Evolutionary conservation across 2,888 invertebrate genomes (phyloP).

Genomic region (Drosophila ezoana): DNA sequence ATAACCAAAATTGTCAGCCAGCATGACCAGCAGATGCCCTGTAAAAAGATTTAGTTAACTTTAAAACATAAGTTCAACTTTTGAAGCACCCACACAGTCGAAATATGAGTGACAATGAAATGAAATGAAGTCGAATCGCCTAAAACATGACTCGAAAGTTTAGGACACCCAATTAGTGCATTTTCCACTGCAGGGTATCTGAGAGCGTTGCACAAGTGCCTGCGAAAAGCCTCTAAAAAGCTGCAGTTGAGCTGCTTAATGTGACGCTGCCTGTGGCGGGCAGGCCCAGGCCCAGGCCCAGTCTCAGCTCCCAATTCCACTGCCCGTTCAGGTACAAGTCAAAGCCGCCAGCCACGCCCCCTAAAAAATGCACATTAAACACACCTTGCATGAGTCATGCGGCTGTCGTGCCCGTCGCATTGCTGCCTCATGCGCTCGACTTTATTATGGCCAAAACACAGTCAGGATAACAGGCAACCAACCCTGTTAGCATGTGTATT

Average conservation of each 20-base stretch:
- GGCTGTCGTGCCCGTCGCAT: slow-evolving; percentile 48
- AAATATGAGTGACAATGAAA: background rate
- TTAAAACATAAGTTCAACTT: too few relatives aligned
- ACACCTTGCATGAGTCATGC: slow-evolving; percentile 78
- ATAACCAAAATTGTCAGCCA: slow-evolving; percentile 4
- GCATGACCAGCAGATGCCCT: slow-evolving; percentile 27
- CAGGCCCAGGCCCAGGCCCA: slow-evolving; percentile 1
- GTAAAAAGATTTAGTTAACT: background rate
- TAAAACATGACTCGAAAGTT: background rate
- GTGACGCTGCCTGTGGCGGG: slow-evolving; percentile 14
- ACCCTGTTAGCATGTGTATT: slow-evolving; percentile 49
- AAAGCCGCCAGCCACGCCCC: slow-evolving; percentile 16
- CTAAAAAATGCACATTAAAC: slow-evolving; percentile 65
- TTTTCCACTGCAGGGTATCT: slow-evolving; percentile 17
- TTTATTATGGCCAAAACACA: slow-evolving; percentile 70
- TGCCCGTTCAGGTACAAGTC: slow-evolving; percentile 22
- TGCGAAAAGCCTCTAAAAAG: slow-evolving; percentile 30
- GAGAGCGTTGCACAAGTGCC: slow-evolving; percentile 13
- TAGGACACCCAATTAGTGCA: background rate
- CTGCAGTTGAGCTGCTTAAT: slow-evolving; percentile 45
- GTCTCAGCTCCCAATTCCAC: background rate
- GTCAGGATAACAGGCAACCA: slow-evolving; percentile 52
- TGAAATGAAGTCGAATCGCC: too few relatives aligned
- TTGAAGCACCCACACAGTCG: background rate
- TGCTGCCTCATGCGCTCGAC: slow-evolving; percentile 59